phyloP scores from a whole-genome alignment of 2,797 vertebrate species.

The Cynodonichthys magdalenae region DNA sequence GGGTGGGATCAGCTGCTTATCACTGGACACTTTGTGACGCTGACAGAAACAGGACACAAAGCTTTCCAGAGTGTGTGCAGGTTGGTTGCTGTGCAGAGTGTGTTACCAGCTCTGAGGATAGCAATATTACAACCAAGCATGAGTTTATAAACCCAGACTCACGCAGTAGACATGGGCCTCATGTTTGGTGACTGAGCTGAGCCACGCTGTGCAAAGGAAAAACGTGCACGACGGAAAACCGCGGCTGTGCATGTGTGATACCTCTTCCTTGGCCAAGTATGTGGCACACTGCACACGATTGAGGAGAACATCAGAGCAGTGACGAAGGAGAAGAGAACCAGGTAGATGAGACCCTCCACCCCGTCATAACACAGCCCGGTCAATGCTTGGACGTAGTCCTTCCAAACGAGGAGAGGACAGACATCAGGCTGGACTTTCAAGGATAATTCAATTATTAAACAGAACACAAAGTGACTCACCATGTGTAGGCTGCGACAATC shows the following conservation, averaged over 20 bases:
- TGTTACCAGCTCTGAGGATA: not conserved
- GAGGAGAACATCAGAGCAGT: conserved; percentile 99
- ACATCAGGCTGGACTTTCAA: not conserved
- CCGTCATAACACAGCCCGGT: conserved; percentile 96
- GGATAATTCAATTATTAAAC: conserved; percentile 12
- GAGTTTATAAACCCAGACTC: not conserved
- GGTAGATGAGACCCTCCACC: conserved; percentile 97
- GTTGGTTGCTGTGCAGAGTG: too few relatives aligned
- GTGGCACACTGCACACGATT: conserved; percentile 95
- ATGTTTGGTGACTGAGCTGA: conserved; percentile 2
- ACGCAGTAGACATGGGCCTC: too few relatives aligned
- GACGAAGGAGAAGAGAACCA: conserved; percentile 97
- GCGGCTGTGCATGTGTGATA: conserved; percentile 65
- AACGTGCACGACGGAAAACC: conserved; percentile 8
- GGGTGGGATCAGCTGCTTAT: conserved; percentile 5
- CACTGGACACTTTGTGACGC: not conserved
- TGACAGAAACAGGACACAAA: not conserved
- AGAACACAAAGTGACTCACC: conserved; percentile 79
- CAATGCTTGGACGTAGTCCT: conserved; percentile 96
- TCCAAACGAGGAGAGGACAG: not conserved
- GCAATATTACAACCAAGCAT: not conserved
- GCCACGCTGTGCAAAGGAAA: not conserved
- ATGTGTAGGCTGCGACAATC: conserved; percentile 95
- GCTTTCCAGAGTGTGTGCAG: not conserved
- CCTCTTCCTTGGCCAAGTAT: conserved; percentile 98